Conservation (phyloP, 2,888 invertebrate genomes). For the Athetis lepigone region DNA sequence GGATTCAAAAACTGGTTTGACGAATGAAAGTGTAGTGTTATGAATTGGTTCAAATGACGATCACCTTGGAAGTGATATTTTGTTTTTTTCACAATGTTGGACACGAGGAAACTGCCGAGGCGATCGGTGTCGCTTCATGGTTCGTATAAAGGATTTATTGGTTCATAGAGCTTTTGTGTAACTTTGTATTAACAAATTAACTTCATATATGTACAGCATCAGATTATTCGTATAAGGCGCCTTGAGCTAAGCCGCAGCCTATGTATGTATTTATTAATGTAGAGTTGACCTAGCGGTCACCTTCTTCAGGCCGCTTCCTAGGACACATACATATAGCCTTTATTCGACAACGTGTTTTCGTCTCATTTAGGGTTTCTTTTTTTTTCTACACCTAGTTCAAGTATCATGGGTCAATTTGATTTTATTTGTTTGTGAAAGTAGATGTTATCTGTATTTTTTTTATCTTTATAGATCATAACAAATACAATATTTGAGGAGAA, state of each 20-base stretch:
- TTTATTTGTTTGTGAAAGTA: background rate
- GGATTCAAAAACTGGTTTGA: conserved; percentile 80
- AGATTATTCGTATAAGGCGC: conserved; percentile 12
- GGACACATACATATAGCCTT: conserved; percentile 35
- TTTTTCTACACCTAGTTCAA: background rate
- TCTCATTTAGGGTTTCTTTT: background rate
- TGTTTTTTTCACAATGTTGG: conserved; percentile 82
- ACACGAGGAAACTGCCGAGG: conserved; percentile 84
- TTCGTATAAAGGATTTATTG: conserved; percentile 72
- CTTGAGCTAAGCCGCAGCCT: conserved; percentile 27
- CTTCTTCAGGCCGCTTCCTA: conserved; percentile 61
- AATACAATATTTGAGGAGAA: background rate
- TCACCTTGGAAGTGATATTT: conserved; percentile 73
- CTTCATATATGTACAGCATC: background rate
- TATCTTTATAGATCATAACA: background rate
- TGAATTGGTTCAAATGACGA: conserved; percentile 80
- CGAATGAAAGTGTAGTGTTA: conserved; percentile 86
- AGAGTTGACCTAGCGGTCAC: conserved; percentile 56
- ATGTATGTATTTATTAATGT: conserved; percentile 36
- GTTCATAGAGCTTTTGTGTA: conserved; percentile 44
- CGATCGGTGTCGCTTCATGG: conserved; percentile 86
- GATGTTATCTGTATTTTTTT: background rate
- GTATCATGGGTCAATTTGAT: background rate
- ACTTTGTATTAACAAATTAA: background rate
- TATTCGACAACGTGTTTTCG: conserved; percentile 40